Conservation (phyloP, 2,888 invertebrate species). For the Ceraclea dissimilis region DNA sequence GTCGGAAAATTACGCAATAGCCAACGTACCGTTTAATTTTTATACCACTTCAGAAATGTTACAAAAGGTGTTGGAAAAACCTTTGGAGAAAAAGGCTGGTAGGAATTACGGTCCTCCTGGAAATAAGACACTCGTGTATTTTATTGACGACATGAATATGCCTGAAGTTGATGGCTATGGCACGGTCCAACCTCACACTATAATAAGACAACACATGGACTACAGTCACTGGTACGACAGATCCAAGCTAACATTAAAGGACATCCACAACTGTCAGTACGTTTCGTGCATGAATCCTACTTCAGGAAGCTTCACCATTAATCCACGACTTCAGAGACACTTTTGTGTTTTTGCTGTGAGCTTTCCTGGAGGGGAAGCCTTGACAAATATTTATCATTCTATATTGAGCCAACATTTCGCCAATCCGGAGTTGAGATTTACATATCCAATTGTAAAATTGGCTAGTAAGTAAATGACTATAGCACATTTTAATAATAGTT, state of each 20-base stretch:
- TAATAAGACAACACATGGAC: constrained; percentile 92
- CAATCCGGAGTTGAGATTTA: constrained; percentile 76
- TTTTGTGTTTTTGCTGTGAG: constrained; percentile 84
- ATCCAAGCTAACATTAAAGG: constrained; percentile 79
- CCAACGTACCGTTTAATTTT: constrained; percentile 93
- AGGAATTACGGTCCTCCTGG: constrained; percentile 94
- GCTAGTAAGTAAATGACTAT: constrained; percentile 37
- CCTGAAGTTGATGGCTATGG: constrained; percentile 86
- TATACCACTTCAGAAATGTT: constrained; percentile 93
- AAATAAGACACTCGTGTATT: constrained; percentile 86
- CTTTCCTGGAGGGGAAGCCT: constrained; percentile 73
- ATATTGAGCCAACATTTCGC: constrained; percentile 81
- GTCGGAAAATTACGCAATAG: constrained; percentile 78
- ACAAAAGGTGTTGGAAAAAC: constrained; percentile 88
- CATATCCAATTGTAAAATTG: constrained; percentile 58
- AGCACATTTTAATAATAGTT: not conserved
- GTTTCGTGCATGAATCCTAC: constrained; percentile 98
- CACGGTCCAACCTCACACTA: constrained; percentile 92
- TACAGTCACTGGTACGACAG: constrained; percentile 95
- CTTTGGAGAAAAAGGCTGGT: constrained; percentile 93
- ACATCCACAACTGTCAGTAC: constrained; percentile 95
- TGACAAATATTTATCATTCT: constrained; percentile 81
- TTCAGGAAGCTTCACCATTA: constrained; percentile 94
- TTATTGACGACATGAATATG: constrained; percentile 98
- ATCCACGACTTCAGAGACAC: constrained; percentile 85